Evolutionary conservation across 2,113 vertebrate species (phyloP), one percentile per base, ranked within the genome.

Genomic region (Lepisosteus osseus): DNA sequence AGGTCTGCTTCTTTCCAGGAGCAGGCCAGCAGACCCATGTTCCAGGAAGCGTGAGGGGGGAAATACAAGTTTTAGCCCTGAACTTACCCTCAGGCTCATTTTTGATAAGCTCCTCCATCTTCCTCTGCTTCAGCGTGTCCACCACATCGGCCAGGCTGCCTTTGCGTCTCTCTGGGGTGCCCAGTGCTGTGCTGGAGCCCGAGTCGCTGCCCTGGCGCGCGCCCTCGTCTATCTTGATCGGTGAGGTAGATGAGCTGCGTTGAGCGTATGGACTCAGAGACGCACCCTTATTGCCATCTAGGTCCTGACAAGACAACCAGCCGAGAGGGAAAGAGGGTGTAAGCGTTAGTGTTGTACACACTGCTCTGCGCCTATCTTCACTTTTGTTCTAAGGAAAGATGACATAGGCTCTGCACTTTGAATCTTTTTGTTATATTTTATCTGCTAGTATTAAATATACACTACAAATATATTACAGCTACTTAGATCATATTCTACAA

Each of bases 41-140:
- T 29, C 29, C 29, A 29, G 29, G 29, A 29, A 29, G 29, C 29
- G 29, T 29, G 2, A 29, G 29, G 29, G 29, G 29, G 29, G 29
- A 29, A 29, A 29, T 29, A 29, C 29, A 29, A 29, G 29, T 29
- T 29, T 29, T 29, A 29, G 29, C 29, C 29, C 29, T 29, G 29
- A 29, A 29, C 92, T 94, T 94, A 99, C 97, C 97, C 95, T 99
- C 96, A 51, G 97, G 96, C 85, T 99, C 97, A 1, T 96, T 98
- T 86, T 99, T 98, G 82, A 99, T 99, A 84, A 99, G 92, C 87
- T 99, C 97, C 80, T 99, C 97, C 97, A 99, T 99, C 89, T 99
- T 99, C 77, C 97, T 94, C 76, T 99, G 97, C 78, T 99, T 99
- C 86, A 99, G 92, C 71, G 96, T 95, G 91, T 99, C 97, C 77